phyloP scores from a whole-genome alignment of 2,888 invertebrate species.

The Chrysopilus asiliformis region DNA sequence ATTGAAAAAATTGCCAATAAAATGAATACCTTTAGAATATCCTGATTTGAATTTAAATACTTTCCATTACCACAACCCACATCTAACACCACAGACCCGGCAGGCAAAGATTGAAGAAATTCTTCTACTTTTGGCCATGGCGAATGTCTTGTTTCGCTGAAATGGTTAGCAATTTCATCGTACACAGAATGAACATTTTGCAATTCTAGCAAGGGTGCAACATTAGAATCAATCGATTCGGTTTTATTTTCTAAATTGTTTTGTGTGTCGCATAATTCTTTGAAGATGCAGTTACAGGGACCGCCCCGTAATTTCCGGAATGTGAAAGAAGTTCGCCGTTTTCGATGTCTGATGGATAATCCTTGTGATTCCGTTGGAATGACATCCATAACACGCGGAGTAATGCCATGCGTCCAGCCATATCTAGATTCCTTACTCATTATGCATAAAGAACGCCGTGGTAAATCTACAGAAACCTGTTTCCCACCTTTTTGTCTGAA shows the following conservation, averaged over 20 bases:
- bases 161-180: constrained; percentile 86
- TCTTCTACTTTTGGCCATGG: constrained; percentile 85
- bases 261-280: constrained; percentile 52
- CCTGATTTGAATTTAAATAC: constrained; percentile 63
- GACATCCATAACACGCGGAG: constrained; percentile 67
- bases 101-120: constrained; percentile 55
- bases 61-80: constrained; percentile 98
- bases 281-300: constrained; percentile 51
- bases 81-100: constrained; percentile 68
- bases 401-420: constrained; percentile 80
- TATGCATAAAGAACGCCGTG: constrained; percentile 57
- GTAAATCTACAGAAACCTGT: constrained; percentile 50
- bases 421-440: constrained; percentile 72
- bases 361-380: constrained; percentile 39
- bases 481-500: constrained; percentile 53
- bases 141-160: constrained; percentile 85
- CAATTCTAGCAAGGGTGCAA: constrained; percentile 53
- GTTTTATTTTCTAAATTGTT: constrained; percentile 18
- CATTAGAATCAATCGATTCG: constrained; percentile 7
- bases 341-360: constrained; percentile 41
- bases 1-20: too few species aligned
- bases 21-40: constrained; percentile 49
- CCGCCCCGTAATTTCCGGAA: constrained; percentile 46
- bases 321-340: constrained; percentile 68
- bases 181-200: constrained; percentile 79